Conservation (phyloP, 2,888 invertebrate species). For the Apodemia duryi region DNA sequence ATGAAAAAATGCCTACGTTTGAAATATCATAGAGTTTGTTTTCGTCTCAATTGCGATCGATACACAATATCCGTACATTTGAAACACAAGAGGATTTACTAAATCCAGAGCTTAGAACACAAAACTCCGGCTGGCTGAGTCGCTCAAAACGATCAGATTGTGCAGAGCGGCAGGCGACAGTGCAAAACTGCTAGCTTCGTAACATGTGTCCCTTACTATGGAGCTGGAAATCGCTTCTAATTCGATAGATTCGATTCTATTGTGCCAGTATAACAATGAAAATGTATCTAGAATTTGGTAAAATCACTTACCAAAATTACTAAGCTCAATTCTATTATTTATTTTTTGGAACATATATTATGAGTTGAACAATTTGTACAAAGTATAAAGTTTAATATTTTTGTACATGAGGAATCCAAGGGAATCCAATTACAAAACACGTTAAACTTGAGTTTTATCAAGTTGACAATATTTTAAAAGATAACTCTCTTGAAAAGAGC, state of each 20-base stretch:
- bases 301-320: neutral
- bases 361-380: neutral
- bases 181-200: conserved; percentile 37
- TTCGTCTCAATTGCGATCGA: conserved; percentile 28
- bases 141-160: conserved; percentile 48
- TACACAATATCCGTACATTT: conserved; percentile 27
- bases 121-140: conserved; percentile 51
- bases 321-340: neutral
- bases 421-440: too few species aligned
- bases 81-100: conserved; percentile 40
- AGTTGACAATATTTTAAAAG: too few species aligned
- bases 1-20: conserved; percentile 23
- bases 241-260: conserved; percentile 2
- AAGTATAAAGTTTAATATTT: too few species aligned
- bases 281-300: neutral
- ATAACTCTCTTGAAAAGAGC: too few species aligned
- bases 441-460: too few species aligned
- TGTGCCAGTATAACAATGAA: neutral
- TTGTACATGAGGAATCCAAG: too few species aligned
- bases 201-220: conserved; percentile 22
- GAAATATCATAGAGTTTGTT: conserved; percentile 12
- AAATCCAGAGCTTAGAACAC: conserved; percentile 51
- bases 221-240: conserved; percentile 5
- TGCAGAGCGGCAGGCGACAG: conserved; percentile 35
- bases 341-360: neutral